A percentile compares a stretch with the other conserved stretches of the same genome.
These are phyloP conservation scores for Amniataba percoides DNA, from an alignment of 2,797 vertebrate genomes.

Conservation along the genomic window DNA sequence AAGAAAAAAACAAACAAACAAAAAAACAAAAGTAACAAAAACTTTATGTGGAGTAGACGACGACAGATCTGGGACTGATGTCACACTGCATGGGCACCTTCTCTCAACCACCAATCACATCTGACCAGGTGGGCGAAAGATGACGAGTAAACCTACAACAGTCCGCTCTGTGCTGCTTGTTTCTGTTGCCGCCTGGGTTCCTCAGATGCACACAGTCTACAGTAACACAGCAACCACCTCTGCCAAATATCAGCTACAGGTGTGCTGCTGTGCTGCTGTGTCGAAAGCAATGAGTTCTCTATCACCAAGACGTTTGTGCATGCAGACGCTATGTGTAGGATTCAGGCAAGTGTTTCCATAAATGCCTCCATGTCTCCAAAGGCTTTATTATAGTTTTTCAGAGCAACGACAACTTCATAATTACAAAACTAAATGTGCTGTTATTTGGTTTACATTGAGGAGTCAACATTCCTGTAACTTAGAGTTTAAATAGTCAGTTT, in stretches of 20 bases:
- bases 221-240: conserved; percentile 4
- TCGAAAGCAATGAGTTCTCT: conserved; percentile 12
- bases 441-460: background rate
- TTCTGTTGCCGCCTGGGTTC: conserved; percentile 33
- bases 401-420: background rate
- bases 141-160: background rate
- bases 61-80: conserved; percentile 44
- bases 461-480: conserved; percentile 21
- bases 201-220: conserved; percentile 26
- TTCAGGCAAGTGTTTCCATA: background rate
- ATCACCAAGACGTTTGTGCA: conserved; percentile 4
- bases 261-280: conserved; percentile 1
- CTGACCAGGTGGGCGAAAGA: background rate
- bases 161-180: conserved; percentile 2
- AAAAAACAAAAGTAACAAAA: conserved; percentile 16
- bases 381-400: conserved; percentile 5
- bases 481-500: background rate
- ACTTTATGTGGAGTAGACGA: background rate
- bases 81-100: conserved; percentile 9
- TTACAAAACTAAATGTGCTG: background rate
- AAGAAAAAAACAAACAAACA: conserved; percentile 8
- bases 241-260: conserved; percentile 44
- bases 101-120: conserved; percentile 1
- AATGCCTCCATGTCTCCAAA: background rate
- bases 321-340: conserved; percentile 18